A percentile compares a stretch with the other conserved stretches of the same genome.
Evolutionary conservation across 2,888 invertebrate genomes (phyloP).

Genomic region (Diarsia mendica): DNA sequence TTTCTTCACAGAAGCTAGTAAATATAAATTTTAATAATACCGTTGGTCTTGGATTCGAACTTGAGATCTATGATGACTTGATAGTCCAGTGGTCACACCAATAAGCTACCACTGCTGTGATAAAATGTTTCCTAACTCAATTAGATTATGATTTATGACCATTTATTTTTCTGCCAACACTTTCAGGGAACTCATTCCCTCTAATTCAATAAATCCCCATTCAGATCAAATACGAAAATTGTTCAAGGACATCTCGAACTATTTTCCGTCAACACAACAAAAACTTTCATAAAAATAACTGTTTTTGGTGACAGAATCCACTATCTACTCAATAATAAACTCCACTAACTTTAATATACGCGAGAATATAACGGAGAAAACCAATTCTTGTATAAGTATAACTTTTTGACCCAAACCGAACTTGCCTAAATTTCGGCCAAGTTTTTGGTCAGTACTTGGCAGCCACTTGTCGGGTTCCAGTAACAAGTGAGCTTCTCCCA

Average conservation of each 20-base stretch:
- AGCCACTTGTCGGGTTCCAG: constrained; percentile 45
- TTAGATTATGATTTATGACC: no score
- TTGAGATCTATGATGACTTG: no score
- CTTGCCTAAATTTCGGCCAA: constrained; percentile 52
- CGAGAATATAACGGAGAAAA: constrained; percentile 59
- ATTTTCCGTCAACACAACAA: neutral
- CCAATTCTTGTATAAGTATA: constrained; percentile 62
- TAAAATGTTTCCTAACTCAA: no score
- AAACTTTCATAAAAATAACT: constrained; percentile 13
- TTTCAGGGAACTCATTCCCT: no score
- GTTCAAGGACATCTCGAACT: neutral
- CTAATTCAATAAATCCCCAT: no score
- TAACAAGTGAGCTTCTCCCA: constrained; percentile 57
- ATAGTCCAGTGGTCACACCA: no score
- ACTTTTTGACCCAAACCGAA: constrained; percentile 62
- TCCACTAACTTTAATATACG: constrained; percentile 51
- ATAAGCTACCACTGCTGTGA: no score
- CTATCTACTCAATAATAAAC: constrained; percentile 44
- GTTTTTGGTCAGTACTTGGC: constrained; percentile 61
- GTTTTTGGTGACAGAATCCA: constrained; percentile 15
- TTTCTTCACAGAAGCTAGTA: no score
- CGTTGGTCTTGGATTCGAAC: no score
- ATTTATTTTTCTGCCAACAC: no score
- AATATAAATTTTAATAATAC: no score
- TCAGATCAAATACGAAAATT: neutral